Conservation (phyloP, 1,140 invertebrate species). For the Anastrepha obliqua region DNA sequence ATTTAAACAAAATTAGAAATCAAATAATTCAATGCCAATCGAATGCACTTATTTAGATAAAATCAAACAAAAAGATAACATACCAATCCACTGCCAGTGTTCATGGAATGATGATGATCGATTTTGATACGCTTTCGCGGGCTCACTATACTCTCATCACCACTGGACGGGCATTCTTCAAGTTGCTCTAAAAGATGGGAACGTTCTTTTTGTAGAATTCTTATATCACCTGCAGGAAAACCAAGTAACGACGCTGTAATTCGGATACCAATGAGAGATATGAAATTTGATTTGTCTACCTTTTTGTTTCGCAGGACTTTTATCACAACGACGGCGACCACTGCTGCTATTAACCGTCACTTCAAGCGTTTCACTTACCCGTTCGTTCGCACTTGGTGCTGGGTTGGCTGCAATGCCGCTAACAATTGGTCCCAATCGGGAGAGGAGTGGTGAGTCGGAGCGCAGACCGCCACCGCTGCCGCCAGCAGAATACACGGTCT, state of each 20-base stretch:
- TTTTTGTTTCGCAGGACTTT: conserved; percentile 66
- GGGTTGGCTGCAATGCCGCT: conserved; percentile 54
- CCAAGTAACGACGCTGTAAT: background rate
- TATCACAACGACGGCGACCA: conserved; percentile 70
- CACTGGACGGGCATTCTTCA: conserved; percentile 83
- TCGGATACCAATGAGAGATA: background rate
- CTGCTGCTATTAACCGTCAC: conserved; percentile 60
- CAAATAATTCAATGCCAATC: background rate
- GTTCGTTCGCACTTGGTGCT: conserved; percentile 51
- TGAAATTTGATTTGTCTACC: conserved; percentile 8
- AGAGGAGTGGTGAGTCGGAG: conserved; percentile 71
- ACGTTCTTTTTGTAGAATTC: conserved; percentile 82
- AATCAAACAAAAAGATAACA: conserved; percentile 56
- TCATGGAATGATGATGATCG: conserved; percentile 75
- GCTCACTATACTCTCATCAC: conserved; percentile 80
- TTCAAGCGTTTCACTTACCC: conserved; percentile 59
- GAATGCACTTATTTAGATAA: background rate
- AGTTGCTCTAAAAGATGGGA: conserved; percentile 82
- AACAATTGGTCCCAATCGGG: conserved; percentile 65
- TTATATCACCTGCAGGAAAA: conserved; percentile 75
- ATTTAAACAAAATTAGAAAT: background rate
- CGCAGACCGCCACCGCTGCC: conserved; percentile 59
- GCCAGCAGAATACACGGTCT: conserved; percentile 32
- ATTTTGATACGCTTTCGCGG: conserved; percentile 81
- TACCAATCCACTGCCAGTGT: conserved; percentile 72